Evolutionary conservation across 2,888 invertebrate genomes (phyloP).

Genomic region (Spialia ferax): DNA sequence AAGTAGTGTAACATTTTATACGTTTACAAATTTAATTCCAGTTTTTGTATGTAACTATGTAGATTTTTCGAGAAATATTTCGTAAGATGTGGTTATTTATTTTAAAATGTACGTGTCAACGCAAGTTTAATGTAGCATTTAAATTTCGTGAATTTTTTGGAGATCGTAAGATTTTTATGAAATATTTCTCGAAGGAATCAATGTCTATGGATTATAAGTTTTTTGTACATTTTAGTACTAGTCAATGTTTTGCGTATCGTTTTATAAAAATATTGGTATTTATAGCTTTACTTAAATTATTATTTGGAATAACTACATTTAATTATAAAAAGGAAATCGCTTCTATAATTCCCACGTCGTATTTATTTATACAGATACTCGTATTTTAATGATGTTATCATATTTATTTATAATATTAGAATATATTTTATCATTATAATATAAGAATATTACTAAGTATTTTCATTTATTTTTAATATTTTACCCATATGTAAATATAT

Average conservation of each 20-base stretch:
- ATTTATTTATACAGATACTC: no score
- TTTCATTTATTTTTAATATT: no score
- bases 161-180: not conserved
- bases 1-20: constrained; percentile 15
- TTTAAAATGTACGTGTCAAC: not conserved
- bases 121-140: no score
- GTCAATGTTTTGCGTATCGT: constrained; percentile 57
- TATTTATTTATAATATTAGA: no score
- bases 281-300: constrained; percentile 51
- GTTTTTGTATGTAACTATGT: constrained; percentile 10
- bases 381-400: no score
- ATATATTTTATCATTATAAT: no score
- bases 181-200: constrained; percentile 37
- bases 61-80: constrained; percentile 27
- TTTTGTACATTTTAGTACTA: constrained; percentile 63
- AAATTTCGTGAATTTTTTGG: not conserved
- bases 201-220: constrained; percentile 49
- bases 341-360: not conserved
- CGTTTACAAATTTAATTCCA: constrained; percentile 12
- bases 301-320: constrained; percentile 33
- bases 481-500: no score
- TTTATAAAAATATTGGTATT: constrained; percentile 41
- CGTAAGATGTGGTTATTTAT: not conserved
- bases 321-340: constrained; percentile 8
- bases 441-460: no score